Conservation (phyloP, 1,140 invertebrate genomes). For the Drosophila mauritiana region DNA sequence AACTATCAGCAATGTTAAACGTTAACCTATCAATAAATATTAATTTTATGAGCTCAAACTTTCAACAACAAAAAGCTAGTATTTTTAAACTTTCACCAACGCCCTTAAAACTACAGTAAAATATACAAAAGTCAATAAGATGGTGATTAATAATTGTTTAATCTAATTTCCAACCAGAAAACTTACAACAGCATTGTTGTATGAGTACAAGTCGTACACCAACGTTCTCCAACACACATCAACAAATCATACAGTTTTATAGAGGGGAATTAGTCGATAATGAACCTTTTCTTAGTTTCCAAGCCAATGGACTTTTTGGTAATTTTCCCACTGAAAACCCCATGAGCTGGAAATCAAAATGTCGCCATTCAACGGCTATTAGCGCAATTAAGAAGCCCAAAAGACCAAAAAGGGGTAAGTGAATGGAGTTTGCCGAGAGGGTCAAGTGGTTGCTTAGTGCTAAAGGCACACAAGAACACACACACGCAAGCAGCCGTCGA, state of each 20-base stretch:
- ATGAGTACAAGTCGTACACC: no score
- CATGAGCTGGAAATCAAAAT: constrained; percentile 50
- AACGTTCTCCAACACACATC: neutral
- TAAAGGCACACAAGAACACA: constrained; percentile 38
- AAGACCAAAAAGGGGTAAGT: constrained; percentile 7
- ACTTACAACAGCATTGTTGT: neutral
- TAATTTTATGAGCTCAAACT: neutral
- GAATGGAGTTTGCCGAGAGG: constrained; percentile 3
- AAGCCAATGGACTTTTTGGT: constrained; percentile 1
- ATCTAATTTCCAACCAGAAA: no score
- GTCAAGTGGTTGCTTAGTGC: constrained; percentile 35
- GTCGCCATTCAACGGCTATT: constrained; percentile 59
- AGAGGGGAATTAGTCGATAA: neutral
- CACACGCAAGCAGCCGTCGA: constrained; percentile 8
- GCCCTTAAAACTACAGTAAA: neutral
- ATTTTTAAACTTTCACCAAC: neutral
- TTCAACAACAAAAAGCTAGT: neutral
- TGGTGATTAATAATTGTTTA: no score
- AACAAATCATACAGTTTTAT: neutral
- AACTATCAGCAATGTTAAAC: no score
- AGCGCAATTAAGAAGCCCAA: constrained; percentile 60
- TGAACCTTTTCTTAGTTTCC: neutral
- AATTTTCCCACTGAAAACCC: neutral
- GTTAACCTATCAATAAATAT: no score
- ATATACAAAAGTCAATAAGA: no score